Conservation (phyloP, 2,888 invertebrate genomes). For the Gastracanthus pulcherrimus region DNA sequence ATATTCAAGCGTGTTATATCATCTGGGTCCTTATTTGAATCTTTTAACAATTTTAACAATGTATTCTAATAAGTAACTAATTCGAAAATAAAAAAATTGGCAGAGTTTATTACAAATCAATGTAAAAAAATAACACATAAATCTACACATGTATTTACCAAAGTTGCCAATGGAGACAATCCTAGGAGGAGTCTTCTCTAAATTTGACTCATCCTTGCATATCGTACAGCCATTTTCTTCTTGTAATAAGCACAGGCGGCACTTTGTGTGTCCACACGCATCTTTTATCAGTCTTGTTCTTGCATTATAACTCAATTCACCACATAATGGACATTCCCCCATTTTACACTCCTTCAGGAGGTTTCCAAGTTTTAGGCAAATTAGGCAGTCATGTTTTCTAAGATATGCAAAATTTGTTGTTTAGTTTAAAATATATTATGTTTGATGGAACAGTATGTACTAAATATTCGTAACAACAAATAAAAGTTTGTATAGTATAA, state of each 20-base stretch:
- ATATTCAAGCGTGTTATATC: background rate
- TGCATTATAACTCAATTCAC: conserved; percentile 79
- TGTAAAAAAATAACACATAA: background rate
- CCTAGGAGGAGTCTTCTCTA: conserved; percentile 18
- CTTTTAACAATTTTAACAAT: too few relatives aligned
- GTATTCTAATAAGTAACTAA: too few relatives aligned
- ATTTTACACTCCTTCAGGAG: conserved; percentile 57
- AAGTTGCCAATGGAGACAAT: conserved; percentile 58
- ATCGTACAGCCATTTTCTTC: conserved; percentile 84
- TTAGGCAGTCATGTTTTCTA: conserved; percentile 34
- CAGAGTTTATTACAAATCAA: too few relatives aligned
- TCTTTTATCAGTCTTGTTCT: conserved; percentile 85
- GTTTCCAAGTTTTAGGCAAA: background rate
- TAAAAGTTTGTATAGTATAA: too few relatives aligned
- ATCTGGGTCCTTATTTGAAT: too few relatives aligned
- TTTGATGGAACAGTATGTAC: too few relatives aligned
- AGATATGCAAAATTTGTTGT: background rate
- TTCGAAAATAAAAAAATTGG: too few relatives aligned
- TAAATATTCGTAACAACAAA: too few relatives aligned
- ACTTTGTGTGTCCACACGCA: conserved; percentile 87
- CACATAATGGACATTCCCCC: conserved; percentile 81
- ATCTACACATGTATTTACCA: conserved; percentile 52
- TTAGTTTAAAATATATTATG: too few relatives aligned
- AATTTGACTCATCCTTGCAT: conserved; percentile 74
- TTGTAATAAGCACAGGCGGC: conserved; percentile 84